Conservation (phyloP, 2,888 invertebrate genomes). For the Epistrophe grossulariae region DNA sequence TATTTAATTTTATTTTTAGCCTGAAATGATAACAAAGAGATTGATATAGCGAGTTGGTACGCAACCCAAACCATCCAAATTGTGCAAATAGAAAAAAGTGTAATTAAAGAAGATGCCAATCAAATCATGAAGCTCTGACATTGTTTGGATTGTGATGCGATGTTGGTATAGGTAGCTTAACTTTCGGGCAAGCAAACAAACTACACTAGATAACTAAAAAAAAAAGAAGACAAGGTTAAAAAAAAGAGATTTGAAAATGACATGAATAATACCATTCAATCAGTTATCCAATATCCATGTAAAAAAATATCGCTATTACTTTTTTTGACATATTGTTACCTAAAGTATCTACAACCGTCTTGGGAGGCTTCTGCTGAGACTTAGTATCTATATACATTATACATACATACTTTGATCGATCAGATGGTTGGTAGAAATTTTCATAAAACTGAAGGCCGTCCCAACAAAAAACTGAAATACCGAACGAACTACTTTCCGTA, state of each 20-base stretch:
- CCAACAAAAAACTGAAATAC: no score
- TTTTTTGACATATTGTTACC: neutral
- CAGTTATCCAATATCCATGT: neutral
- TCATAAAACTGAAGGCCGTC: no score
- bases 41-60: slow-evolving; percentile 36
- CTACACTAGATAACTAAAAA: neutral
- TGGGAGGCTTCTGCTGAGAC: no score
- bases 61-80: slow-evolving; percentile 9
- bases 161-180: neutral
- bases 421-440: no score
- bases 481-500: no score
- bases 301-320: neutral
- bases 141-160: neutral
- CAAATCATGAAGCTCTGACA: slow-evolving; percentile 45
- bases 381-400: no score
- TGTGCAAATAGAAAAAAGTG: slow-evolving; percentile 48
- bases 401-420: no score
- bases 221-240: neutral
- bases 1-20: neutral
- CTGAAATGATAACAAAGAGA: slow-evolving; percentile 58
- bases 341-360: no score
- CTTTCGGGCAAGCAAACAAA: neutral
- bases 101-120: slow-evolving; percentile 70
- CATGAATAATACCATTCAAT: neutral
- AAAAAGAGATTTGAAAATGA: neutral